Conservation (phyloP, 1,140 invertebrate species). For the Lasaia peninsularis region DNA sequence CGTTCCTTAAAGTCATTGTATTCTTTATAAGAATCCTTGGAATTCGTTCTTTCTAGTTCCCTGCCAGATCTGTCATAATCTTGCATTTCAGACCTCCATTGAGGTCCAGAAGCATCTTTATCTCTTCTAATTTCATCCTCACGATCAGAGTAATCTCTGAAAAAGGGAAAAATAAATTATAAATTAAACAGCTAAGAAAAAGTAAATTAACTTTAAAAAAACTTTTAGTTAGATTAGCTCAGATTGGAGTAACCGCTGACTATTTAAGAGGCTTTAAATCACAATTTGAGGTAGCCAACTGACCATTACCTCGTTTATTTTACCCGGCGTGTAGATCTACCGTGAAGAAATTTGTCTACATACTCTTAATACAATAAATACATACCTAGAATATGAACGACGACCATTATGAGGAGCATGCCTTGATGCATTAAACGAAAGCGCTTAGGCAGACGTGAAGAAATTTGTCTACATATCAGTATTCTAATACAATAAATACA, state of each 20-base stretch:
- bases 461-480: too few species aligned
- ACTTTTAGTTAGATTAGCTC: too few species aligned
- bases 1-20: conserved; percentile 61
- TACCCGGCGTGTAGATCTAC: too few species aligned
- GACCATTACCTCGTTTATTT: too few species aligned
- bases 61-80: conserved; percentile 63
- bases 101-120: conserved; percentile 60
- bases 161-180: conserved; percentile 24
- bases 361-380: conserved; percentile 4
- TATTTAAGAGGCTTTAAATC: too few species aligned
- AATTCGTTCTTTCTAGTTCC: conserved; percentile 69
- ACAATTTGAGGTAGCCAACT: too few species aligned
- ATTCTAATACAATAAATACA: conserved; percentile 14
- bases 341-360: too few species aligned
- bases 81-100: conserved; percentile 73
- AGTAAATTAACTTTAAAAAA: neutral
- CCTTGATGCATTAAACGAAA: conserved; percentile 53
- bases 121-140: conserved; percentile 68
- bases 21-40: conserved; percentile 70
- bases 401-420: conserved; percentile 60
- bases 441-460: too few species aligned
- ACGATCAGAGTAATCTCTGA: conserved; percentile 68
- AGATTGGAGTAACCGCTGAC: too few species aligned
- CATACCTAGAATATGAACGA: conserved; percentile 66
- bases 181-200: neutral